Evolutionary conservation across 2,113 vertebrate species (phyloP).

Genomic region (Chelonoidis abingdonii): DNA sequence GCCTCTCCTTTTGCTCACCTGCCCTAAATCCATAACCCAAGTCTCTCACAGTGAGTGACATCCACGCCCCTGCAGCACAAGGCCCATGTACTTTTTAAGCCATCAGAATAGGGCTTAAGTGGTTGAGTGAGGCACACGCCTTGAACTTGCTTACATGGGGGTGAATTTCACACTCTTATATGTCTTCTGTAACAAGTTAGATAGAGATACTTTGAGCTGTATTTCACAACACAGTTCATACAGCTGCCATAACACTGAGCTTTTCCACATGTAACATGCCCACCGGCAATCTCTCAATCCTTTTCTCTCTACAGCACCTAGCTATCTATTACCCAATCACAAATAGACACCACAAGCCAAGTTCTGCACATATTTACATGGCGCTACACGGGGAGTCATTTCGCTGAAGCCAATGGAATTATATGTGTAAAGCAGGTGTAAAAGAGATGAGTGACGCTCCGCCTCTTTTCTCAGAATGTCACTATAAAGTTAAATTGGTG

Average conservation of each 20-base stretch:
- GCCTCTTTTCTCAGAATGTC: not conserved
- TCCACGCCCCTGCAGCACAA: not conserved
- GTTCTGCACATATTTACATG: not conserved
- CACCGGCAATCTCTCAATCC: not conserved
- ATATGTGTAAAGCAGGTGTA: not conserved
- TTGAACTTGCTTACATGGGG: not conserved
- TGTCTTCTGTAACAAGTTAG: not conserved
- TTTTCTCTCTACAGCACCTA: not conserved
- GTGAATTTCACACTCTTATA: not conserved
- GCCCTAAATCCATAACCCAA: not conserved
- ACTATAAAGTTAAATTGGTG: not conserved
- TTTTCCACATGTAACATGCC: not conserved
- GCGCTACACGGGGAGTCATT: not conserved
- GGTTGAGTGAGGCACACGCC: not conserved
- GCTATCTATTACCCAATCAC: slow-evolving; percentile 3
- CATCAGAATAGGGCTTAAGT: not conserved
- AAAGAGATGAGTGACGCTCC: not conserved
- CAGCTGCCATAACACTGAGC: not conserved
- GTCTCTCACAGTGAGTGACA: not conserved
- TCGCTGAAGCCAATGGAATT: not conserved
- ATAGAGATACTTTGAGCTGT: not conserved
- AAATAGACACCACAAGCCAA: not conserved
- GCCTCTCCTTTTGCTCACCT: not conserved
- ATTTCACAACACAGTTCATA: slow-evolving; percentile 4
- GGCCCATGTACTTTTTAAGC: not conserved